phyloP scores from a whole-genome alignment of 92 coral and sea anemone species.

The Montipora capitata region DNA sequence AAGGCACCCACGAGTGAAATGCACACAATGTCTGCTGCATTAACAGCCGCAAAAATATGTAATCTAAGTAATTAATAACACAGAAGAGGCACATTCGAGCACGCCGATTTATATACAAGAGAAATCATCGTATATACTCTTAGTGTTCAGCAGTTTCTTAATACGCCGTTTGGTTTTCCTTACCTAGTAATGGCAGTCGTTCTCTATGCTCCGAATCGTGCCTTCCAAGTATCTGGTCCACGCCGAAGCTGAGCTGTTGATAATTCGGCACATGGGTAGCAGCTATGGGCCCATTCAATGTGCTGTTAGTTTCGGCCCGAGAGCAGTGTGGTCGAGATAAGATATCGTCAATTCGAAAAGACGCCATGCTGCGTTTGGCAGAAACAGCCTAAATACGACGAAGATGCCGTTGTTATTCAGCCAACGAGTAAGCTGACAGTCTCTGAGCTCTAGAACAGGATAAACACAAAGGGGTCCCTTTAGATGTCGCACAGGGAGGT shows the following conservation, averaged over 20 bases:
- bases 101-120: background rate
- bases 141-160: background rate
- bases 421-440: slow-evolving; percentile 32
- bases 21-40: slow-evolving; percentile 35
- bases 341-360: slow-evolving; percentile 93
- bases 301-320: slow-evolving; percentile 60
- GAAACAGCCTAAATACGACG: slow-evolving; percentile 10
- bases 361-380: slow-evolving; percentile 82
- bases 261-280: slow-evolving; percentile 50
- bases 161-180: slow-evolving; percentile 18
- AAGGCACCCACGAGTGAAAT: slow-evolving; percentile 14
- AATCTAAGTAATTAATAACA: slow-evolving; percentile 14
- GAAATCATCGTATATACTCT: background rate
- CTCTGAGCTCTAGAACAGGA: slow-evolving; percentile 27
- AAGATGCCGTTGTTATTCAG: slow-evolving; percentile 32
- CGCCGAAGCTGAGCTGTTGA: slow-evolving; percentile 87
- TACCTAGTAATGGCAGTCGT: slow-evolving; percentile 80
- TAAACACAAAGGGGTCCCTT: slow-evolving; percentile 81
- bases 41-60: slow-evolving; percentile 12
- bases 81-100: background rate
- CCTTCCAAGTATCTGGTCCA: slow-evolving; percentile 87
- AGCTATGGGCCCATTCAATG: slow-evolving; percentile 13
- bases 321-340: slow-evolving; percentile 77
- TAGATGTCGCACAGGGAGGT: slow-evolving; percentile 92
- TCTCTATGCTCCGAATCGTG: slow-evolving; percentile 75